phyloP scores from a whole-genome alignment of 2,888 invertebrate species.

The Drosophila maculinotata region DNA sequence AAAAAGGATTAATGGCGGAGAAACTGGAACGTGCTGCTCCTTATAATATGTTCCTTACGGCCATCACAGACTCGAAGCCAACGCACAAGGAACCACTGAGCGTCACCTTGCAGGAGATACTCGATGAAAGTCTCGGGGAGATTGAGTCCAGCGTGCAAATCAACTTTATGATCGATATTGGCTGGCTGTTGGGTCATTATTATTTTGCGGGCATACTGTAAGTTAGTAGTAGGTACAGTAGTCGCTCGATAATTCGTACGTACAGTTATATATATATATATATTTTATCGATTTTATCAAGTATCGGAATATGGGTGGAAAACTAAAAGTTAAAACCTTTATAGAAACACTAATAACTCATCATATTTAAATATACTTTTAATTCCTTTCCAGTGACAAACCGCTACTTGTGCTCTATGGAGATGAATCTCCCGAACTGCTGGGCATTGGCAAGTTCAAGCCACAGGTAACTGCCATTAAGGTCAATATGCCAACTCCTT shows the following conservation, averaged over 20 bases:
- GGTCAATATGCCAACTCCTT: conserved; percentile 91
- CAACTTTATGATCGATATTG: conserved; percentile 96
- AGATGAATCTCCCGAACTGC: conserved; percentile 88
- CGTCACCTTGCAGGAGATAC: conserved; percentile 91
- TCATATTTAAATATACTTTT: background rate
- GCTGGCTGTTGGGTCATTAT: conserved; percentile 95
- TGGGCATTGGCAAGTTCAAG: conserved; percentile 86
- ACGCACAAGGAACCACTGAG: conserved; percentile 89
- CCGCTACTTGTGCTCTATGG: conserved; percentile 92
- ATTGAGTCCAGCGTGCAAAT: conserved; percentile 92
- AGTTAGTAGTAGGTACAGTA: conserved; percentile 41
- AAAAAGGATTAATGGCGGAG: conserved; percentile 88
- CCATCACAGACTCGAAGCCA: conserved; percentile 88
- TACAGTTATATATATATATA: too few species aligned
- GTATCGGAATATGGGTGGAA: too few species aligned
- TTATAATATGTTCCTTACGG: conserved; percentile 91
- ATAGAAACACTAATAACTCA: too few species aligned
- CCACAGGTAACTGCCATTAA: conserved; percentile 89
- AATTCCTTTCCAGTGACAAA: conserved; percentile 86
- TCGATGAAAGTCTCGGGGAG: conserved; percentile 91
- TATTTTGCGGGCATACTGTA: conserved; percentile 90
- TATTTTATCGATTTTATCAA: too few species aligned
- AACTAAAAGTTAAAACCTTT: background rate
- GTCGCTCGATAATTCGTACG: background rate
- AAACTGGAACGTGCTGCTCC: conserved; percentile 90